A percentile compares a stretch with the other conserved stretches of the same genome.
Evolutionary conservation across 2,797 vertebrate genomes (phyloP).

Genomic region (Gambusia yucatana): DNA sequence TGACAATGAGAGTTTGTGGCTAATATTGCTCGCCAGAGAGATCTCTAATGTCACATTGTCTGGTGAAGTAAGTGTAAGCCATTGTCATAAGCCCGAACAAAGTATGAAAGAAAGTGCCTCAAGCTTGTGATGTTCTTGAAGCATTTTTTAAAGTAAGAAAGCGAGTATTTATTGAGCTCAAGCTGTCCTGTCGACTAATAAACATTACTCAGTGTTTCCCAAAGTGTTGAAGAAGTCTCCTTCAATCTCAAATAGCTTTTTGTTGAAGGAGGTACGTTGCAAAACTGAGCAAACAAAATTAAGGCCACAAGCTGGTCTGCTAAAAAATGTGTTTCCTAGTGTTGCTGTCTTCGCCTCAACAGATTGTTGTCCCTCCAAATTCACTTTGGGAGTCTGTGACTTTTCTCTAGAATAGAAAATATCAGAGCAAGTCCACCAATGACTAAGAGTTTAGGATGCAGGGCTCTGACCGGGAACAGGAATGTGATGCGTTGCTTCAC

Average conservation of each 20-base stretch:
- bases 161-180: not conserved
- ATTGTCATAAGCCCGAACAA: not conserved
- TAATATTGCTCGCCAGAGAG: not conserved
- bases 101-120: not conserved
- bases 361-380: too few relatives aligned
- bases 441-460: not conserved
- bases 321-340: too few relatives aligned
- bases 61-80: not conserved
- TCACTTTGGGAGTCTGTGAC: too few relatives aligned
- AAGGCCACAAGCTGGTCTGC: too few relatives aligned
- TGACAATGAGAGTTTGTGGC: not conserved
- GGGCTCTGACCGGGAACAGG: not conserved
- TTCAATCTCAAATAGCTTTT: not conserved
- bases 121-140: not conserved
- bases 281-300: not conserved
- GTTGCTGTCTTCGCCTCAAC: too few relatives aligned
- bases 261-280: not conserved
- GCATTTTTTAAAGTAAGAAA: not conserved
- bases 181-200: not conserved
- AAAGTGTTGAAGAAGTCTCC: not conserved
- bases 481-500: not conserved
- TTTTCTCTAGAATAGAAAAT: not conserved
- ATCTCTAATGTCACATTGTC: not conserved
- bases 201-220: not conserved
- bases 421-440: not conserved